Evolutionary conservation across 2,888 invertebrate species (phyloP), one percentile per base, ranked within the genome.

Genomic region (Nephrocerus scutellatus): DNA sequence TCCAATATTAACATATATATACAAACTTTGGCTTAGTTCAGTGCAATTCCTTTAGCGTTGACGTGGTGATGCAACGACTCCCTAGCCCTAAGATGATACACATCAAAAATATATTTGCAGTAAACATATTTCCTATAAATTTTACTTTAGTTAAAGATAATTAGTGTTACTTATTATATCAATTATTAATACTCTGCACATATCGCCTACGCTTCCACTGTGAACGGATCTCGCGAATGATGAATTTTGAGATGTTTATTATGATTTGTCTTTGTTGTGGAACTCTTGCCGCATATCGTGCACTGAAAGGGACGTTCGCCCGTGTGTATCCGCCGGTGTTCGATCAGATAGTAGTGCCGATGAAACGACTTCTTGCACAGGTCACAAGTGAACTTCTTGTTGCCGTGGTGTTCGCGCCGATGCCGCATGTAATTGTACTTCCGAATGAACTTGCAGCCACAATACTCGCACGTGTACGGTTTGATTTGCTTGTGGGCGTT

Each of bases 171-270:
- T n/a, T n/a, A n/a, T n/a, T n/a, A n/a, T n/a, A n/a, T n/a, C n/a
- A n/a, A n/a, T n/a, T n/a, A n/a, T n/a, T n/a, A n/a, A n/a, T n/a
- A n/a, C n/a, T n/a, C n/a, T n/a, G n/a, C n/a, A n/a, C n/a, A n/a
- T n/a, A n/a, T n/a, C n/a, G 22, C 26, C 60, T 67, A 66, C 41
- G 62, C 72, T 74, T 89, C 90, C 7, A 87, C 85, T 50, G 84
- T 87, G 48, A 89, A 80, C 23, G 87, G 84, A 65, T 89, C 89
- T 36, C 89, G 72, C 35, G 88, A 87, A 70, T 89, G 88, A 66
- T 90, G 90, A 54, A 89, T 89, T 70, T 84, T 82, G 41, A 89
- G 76, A 66, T 90, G 89, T 65, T 89, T 89, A 58, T 89, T 88
- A 59, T 90, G 89, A 70, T 90, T 90, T 29, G 87, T 87, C 69